Evolutionary conservation across 2,888 invertebrate genomes (phyloP).

Genomic region (Spicauda simplicius): DNA sequence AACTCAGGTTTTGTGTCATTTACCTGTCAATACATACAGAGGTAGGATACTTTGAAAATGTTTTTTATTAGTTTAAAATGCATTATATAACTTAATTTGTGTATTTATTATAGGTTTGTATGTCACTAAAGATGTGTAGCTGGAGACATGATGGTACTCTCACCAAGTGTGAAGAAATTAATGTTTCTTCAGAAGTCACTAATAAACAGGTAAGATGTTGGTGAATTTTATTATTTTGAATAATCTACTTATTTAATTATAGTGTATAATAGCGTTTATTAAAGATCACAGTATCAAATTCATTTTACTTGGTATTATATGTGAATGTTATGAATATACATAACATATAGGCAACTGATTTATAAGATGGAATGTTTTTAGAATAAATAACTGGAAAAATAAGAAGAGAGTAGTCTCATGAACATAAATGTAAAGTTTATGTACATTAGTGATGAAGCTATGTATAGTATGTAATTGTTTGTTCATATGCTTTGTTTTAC

Average conservation of each 20-base stretch:
- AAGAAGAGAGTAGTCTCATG: too few species aligned
- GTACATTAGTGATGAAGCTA: too few species aligned
- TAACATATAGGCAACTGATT: too few species aligned
- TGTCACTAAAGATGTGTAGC: constrained; percentile 14
- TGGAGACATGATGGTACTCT: background rate
- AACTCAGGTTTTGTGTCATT: constrained; percentile 29
- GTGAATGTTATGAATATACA: background rate
- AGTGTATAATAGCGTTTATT: background rate
- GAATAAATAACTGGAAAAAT: too few species aligned
- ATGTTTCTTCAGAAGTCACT: constrained; percentile 13
- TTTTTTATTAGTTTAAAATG: constrained; percentile 16
- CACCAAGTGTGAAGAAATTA: constrained; percentile 5
- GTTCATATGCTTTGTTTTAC: too few species aligned
- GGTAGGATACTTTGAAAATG: constrained; percentile 29
- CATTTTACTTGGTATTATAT: background rate
- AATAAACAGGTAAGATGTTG: constrained; percentile 25
- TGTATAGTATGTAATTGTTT: too few species aligned
- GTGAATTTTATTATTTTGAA: constrained; percentile 5
- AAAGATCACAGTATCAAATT: background rate
- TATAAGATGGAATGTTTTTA: too few species aligned
- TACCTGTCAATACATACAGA: constrained; percentile 17
- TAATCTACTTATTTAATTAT: background rate
- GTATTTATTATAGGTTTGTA: constrained; percentile 19
- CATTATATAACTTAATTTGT: constrained; percentile 13
- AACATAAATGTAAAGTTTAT: too few species aligned